phyloP scores from a whole-genome alignment of 2,888 invertebrate genomes.

The Parnassius orleans region DNA sequence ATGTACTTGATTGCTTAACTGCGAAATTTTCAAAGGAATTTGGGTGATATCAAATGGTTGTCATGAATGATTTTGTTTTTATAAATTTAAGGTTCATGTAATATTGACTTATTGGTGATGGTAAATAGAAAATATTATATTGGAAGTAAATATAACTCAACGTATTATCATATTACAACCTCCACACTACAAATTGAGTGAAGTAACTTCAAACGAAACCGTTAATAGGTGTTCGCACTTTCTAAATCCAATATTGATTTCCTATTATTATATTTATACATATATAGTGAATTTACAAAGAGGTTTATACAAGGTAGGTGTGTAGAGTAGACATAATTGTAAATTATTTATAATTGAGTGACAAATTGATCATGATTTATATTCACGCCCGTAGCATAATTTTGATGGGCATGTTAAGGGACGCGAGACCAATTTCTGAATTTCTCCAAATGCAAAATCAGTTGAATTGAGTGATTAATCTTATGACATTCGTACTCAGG shows the following conservation, averaged over 20 bases:
- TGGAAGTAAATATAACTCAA: background rate
- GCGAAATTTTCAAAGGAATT: constrained; percentile 69
- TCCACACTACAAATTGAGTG: constrained; percentile 15
- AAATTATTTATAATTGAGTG: constrained; percentile 52
- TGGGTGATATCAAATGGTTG: constrained; percentile 77
- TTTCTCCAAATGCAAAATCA: constrained; percentile 54
- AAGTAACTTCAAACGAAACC: constrained; percentile 1
- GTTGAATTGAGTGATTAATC: constrained; percentile 59
- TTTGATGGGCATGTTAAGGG: constrained; percentile 57
- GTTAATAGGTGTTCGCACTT: constrained; percentile 9
- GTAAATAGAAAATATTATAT: constrained; percentile 7
- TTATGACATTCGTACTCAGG: constrained; percentile 78
- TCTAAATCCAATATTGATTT: constrained; percentile 30
- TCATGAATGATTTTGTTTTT: constrained; percentile 35
- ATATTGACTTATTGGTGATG: constrained; percentile 18
- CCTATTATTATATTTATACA: constrained; percentile 36
- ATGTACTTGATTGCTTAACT: constrained; percentile 55
- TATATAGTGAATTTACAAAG: constrained; percentile 72
- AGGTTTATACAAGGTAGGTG: constrained; percentile 81
- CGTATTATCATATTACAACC: background rate
- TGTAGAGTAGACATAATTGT: constrained; percentile 72
- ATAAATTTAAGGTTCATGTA: constrained; percentile 13
- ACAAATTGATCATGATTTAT: constrained; percentile 47
- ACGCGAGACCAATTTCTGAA: constrained; percentile 70
- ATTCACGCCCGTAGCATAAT: constrained; percentile 56